Conservation (phyloP, 2,113 vertebrate species). For the Fukomys damarensis region DNA sequence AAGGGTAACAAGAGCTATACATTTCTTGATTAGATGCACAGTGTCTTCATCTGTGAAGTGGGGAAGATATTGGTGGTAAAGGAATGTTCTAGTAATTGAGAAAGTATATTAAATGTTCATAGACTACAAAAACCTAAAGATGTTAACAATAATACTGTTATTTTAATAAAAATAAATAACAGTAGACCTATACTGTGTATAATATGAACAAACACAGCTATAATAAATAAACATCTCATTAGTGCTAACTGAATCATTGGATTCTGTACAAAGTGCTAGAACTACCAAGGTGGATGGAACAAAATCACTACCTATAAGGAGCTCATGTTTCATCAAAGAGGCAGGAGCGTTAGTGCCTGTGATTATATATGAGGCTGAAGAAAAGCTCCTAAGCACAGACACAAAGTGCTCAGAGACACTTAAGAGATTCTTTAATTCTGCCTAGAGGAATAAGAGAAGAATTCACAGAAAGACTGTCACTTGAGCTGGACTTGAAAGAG, state of each 20-base stretch:
- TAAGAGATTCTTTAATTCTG: not conserved
- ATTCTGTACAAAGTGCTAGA: not conserved
- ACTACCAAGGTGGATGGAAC: not conserved
- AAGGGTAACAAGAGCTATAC: no score
- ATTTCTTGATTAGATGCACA: not conserved
- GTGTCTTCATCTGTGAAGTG: not conserved
- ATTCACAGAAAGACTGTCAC: not conserved
- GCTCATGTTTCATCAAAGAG: not conserved
- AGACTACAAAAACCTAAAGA: constrained; percentile 9
- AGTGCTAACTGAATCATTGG: not conserved
- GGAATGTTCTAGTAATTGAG: not conserved
- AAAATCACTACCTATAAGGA: not conserved
- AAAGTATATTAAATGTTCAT: not conserved
- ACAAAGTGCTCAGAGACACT: not conserved
- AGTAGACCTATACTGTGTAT: not conserved
- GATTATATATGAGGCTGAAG: not conserved
- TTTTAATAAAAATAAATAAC: constrained; percentile 20
- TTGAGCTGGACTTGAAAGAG: not conserved
- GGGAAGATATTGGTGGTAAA: not conserved
- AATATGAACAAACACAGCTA: not conserved
- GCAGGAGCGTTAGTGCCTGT: not conserved
- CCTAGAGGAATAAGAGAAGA: not conserved
- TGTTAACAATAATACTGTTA: not conserved
- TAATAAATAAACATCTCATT: not conserved
- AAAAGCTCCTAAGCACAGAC: not conserved